Base-by-base conservation (phyloP, 2,888 invertebrate species). In the Hirtodrosophila histrioides region DNA sequence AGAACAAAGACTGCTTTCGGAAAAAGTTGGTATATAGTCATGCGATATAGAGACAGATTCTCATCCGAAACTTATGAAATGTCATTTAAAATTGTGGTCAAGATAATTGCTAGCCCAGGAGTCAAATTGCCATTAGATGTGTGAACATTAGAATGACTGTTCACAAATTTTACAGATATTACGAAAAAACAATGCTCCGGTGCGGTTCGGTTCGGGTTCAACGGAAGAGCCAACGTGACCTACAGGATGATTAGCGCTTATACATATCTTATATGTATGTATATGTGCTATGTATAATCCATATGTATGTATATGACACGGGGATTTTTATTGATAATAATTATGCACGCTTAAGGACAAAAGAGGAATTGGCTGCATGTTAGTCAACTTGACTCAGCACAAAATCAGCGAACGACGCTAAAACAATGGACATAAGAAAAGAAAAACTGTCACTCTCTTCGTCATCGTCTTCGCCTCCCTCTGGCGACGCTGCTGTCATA, bases 351-450 rank as follows among this genome's bases (percentile, higher is more conserved):
- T 64, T 53, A 50, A 36, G 49, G 40, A 81, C 72, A 86, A 75
- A 82, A 81, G 64, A 45, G 54, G 56, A 58, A 56, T 62, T 65
- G 23, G 50, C 54, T 49, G 51, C 56, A 53, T 78, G 83, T 86
- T 86, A 83, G 85, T 64, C 87, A 84, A 82, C 87, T 86, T 82
- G 81, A 82, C 81, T 82, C 81, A 82, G 81, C 81, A 82, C 12
- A 82, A 82, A 81, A 69, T 67, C 43, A 45, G 48, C 62, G 53
- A 60, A 61, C 66, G 63, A 55, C 36, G 11, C 58, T 57, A 50
- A 62, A 62, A 85, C 86, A 85, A 80, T 35, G 58, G 46, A 24
- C 50, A 23, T 33, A n/a, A 44, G 7, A 35, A 37, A 31, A 36
- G 27, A 8, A 29, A 37, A n/a, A 17, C 17, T 17, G 17, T 54